These are phyloP conservation scores for Spermophilus dauricus DNA, from an alignment of 2,113 vertebrate genomes.

Conservation along the genomic window DNA sequence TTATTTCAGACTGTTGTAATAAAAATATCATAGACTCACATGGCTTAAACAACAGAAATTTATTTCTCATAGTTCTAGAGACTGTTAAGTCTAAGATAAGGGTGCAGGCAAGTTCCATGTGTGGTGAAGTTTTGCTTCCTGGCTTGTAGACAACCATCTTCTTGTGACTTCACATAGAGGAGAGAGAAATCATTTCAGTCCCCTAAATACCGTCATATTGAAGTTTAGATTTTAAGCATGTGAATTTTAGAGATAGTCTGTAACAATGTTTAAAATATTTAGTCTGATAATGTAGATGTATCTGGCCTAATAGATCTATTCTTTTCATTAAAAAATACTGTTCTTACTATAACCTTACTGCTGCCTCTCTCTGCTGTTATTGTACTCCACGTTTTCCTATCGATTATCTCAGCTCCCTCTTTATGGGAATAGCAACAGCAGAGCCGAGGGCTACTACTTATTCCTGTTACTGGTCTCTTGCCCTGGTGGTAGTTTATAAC, in stretches of 20 bases:
- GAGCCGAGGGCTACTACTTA: neutral
- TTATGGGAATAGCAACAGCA: neutral
- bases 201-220: neutral
- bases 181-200: neutral
- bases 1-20: neutral
- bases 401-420: neutral
- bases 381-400: neutral
- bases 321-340: constrained; percentile 10
- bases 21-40: neutral
- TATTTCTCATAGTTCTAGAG: neutral
- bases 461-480: neutral
- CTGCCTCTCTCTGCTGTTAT: neutral
- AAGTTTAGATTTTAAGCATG: neutral
- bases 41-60: neutral
- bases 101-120: neutral
- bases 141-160: neutral
- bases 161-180: neutral
- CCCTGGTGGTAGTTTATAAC: neutral
- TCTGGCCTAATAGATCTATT: neutral
- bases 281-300: neutral
- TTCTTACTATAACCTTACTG: neutral
- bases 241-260: neutral
- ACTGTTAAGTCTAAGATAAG: neutral
- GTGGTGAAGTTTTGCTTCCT: neutral
- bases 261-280: constrained; percentile 18